Evolutionary conservation across 2,888 invertebrate species (phyloP).

Genomic region (Neocrepidodera transversa): DNA sequence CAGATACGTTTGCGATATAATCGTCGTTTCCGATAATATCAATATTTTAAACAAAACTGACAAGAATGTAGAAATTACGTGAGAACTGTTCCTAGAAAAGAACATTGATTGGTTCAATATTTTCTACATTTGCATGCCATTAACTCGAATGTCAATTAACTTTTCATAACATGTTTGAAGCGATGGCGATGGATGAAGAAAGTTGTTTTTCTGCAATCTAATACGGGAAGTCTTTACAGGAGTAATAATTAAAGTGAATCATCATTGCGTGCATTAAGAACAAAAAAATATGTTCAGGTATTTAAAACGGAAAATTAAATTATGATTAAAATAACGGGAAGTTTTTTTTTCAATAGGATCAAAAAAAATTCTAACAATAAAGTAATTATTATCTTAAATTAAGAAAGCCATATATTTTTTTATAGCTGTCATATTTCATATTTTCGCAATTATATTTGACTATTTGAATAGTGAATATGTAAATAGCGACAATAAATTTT

Average conservation of each 20-base stretch:
- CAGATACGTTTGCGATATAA: too few relatives aligned
- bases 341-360: too few relatives aligned
- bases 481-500: background rate
- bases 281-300: too few relatives aligned
- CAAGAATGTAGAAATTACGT: constrained; percentile 18
- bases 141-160: constrained; percentile 13
- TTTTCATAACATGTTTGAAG: background rate
- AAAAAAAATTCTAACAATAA: too few relatives aligned
- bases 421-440: too few relatives aligned
- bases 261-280: background rate
- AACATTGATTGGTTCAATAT: constrained; percentile 12
- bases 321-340: too few relatives aligned
- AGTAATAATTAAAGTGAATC: background rate
- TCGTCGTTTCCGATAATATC: too few relatives aligned
- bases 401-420: too few relatives aligned
- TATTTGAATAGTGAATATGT: background rate
- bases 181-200: background rate
- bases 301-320: too few relatives aligned
- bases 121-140: constrained; percentile 12
- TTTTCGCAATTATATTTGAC: too few relatives aligned
- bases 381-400: too few relatives aligned
- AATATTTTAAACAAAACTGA: constrained; percentile 8
- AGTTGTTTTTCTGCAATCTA: background rate
- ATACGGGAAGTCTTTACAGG: background rate
- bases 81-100: constrained; percentile 7